Evolutionary conservation across 2,113 vertebrate species (phyloP), one percentile per base, ranked within the genome.

Genomic region (Rhinopomastus cyanomelas): DNA sequence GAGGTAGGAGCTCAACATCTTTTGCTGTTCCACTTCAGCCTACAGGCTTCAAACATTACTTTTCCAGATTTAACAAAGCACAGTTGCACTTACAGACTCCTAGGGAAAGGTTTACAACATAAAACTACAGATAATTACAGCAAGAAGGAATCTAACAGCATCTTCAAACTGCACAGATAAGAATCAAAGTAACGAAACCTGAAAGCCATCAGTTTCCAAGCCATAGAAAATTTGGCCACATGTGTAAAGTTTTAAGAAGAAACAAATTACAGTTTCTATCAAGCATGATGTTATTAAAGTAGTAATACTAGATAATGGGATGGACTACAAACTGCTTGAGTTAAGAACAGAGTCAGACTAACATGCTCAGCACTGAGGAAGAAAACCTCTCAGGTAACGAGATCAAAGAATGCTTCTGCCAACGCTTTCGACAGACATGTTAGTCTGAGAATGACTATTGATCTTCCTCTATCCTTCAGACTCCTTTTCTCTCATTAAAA

Each of bases 391-490:
- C 57, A 55, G 42, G 81, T 26, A 81, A 76, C 42, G 42, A 46
- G 49, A 94, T 95, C 74, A 93, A 94, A 87, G 74, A 17, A 59
- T 18, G 4, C 56, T 87, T 69, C 69, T 84, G 55, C 52, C 83
- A 76, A 39, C 4, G 27, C 74, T 88, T 92, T 87, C 36, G 67
- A 22, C 52, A 73, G 29, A 23, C 51, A 11, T 15, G 52, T 59
- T 53, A 79, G 59, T 69, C 66, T 61, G n/a, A 71, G 61, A 76
- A 64, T 3, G 5, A 22, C 46, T 67, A 73, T 55, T 79, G 86
- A 90, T 93, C 72, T 83, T 89, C 44, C 9, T 87, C 73, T 46
- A 21, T 4, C 71, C 77, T 86, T 68, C 85, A 76, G 32, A 68
- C 10, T 75, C n/a, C 23, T 36, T 74, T 59, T 77, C 57, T 67